Evolutionary conservation across 1,140 invertebrate genomes (phyloP).

Genomic region (Sitobion miscanthi): DNA sequence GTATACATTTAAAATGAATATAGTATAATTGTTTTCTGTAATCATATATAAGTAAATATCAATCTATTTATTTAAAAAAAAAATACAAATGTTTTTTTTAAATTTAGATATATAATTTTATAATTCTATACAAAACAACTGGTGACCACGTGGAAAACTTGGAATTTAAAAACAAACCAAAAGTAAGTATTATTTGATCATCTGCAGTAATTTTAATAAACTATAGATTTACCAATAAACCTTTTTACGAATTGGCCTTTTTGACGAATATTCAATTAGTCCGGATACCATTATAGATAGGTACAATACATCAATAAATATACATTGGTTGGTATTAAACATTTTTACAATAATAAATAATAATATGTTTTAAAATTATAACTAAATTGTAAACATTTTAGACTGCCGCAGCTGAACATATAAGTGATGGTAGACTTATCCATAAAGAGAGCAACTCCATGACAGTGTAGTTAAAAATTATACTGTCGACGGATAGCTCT

Average conservation of each 20-base stretch:
- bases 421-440: conserved; percentile 64
- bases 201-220: background rate
- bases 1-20: background rate
- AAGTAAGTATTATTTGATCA: background rate
- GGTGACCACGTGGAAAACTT: background rate
- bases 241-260: background rate
- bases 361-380: background rate
- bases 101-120: background rate
- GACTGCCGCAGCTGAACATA: background rate
- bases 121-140: background rate
- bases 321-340: background rate
- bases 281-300: background rate
- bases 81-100: background rate
- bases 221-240: background rate
- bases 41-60: background rate
- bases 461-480: conserved; percentile 69
- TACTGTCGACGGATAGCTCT: conserved; percentile 76
- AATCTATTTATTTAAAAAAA: background rate
- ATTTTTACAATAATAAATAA: background rate
- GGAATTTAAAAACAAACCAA: background rate
- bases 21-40: background rate
- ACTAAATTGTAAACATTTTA: background rate
- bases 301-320: background rate
- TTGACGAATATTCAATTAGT: too few species aligned
- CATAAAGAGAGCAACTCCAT: conserved; percentile 75